Evolutionary conservation across 2,113 vertebrate species (phyloP).

Genomic region (Sprattus sprattus): DNA sequence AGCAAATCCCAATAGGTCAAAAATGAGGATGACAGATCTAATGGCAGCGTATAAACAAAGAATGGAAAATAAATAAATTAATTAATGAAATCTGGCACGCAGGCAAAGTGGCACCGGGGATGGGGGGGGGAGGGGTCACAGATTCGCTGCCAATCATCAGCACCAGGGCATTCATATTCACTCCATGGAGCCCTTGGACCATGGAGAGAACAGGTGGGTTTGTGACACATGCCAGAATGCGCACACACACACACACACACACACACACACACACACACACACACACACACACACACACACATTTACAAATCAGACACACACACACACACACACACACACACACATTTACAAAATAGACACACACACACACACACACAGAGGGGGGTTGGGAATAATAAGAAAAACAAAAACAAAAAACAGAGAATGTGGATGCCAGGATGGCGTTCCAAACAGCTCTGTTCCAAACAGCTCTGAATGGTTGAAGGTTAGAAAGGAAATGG

Average conservation of each 20-base stretch:
- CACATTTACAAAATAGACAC: background rate
- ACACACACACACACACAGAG: background rate
- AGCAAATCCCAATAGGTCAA: background rate
- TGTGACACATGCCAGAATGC: background rate
- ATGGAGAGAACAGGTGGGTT: background rate
- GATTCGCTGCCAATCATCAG: background rate
- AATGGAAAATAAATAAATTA: background rate
- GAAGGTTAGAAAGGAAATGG: background rate
- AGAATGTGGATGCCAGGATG: background rate
- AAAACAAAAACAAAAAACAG: background rate
- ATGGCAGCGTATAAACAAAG: constrained; percentile 50
- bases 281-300: background rate
- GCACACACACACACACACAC: background rate
- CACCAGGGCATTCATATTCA: background rate
- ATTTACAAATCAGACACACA: no score
- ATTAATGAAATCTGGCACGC: background rate
- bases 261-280: background rate
- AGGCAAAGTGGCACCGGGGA: background rate
- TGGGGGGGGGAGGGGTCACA: background rate
- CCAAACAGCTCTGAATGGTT: no score
- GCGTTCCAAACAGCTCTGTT: background rate
- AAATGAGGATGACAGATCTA: constrained; percentile 62
- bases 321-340: background rate
- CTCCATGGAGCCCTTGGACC: background rate
- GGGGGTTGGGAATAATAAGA: background rate